phyloP scores from a whole-genome alignment of 53 echinoderm and acorn worm genomes.

The Luidia sarsii region DNA sequence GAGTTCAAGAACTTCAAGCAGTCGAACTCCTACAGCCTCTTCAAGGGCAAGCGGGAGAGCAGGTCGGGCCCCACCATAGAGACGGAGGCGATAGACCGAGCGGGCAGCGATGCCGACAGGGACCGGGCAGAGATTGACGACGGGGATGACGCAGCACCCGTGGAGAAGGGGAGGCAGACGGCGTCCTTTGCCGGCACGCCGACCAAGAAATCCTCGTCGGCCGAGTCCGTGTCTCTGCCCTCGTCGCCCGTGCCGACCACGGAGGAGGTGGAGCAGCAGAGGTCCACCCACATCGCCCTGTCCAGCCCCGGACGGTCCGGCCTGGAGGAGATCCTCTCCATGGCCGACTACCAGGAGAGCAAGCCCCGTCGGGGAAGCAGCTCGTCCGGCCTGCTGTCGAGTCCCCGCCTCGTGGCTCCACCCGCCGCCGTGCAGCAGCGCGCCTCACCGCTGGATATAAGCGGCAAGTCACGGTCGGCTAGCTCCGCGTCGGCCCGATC shows the following conservation, averaged over 20 bases:
- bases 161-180: neutral
- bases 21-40: constrained; percentile 39
- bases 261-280: constrained; percentile 43
- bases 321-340: constrained; percentile 25
- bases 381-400: neutral
- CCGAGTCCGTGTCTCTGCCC: constrained; percentile 27
- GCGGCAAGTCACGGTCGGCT: neutral
- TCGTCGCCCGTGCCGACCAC: constrained; percentile 39
- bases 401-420: neutral
- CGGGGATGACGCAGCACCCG: neutral
- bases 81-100: constrained; percentile 51
- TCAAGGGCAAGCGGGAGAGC: constrained; percentile 26
- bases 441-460: neutral
- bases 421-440: neutral
- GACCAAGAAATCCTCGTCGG: constrained; percentile 28
- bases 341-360: constrained; percentile 42
- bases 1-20: constrained; percentile 64
- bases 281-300: constrained; percentile 29
- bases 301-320: constrained; percentile 17
- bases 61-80: constrained; percentile 52
- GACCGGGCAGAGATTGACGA: neutral
- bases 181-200: neutral
- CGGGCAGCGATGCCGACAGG: neutral
- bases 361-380: constrained; percentile 20
- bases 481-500: constrained; percentile 17